Evolutionary conservation across 2,888 invertebrate species (phyloP).

Genomic region (Acrobasis repandana): DNA sequence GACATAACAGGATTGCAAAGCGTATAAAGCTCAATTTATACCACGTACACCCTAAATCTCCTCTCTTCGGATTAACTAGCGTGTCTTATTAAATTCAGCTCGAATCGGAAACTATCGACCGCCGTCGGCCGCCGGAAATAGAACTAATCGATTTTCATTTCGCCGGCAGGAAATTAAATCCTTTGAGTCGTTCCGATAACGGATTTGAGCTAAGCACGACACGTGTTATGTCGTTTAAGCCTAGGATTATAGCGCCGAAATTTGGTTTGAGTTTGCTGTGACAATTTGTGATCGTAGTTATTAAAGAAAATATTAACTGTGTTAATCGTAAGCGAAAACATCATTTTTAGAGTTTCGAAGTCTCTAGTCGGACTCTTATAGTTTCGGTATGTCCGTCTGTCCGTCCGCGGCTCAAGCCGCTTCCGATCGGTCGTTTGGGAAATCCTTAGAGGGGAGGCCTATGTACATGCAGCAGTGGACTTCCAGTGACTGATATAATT

Average conservation of each 20-base stretch:
- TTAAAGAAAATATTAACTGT: too few species aligned
- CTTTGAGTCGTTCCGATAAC: constrained; percentile 79
- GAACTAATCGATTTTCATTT: constrained; percentile 83
- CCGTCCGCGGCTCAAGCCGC: too few species aligned
- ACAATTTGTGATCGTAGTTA: too few species aligned
- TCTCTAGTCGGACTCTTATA: too few species aligned
- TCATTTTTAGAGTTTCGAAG: too few species aligned
- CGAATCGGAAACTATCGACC: constrained; percentile 74
- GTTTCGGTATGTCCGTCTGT: too few species aligned
- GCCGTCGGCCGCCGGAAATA: constrained; percentile 73
- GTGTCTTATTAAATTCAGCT: constrained; percentile 72
- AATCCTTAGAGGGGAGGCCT: too few species aligned
- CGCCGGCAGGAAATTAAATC: constrained; percentile 81
- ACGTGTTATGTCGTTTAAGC: constrained; percentile 54
- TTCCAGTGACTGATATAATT: too few species aligned
- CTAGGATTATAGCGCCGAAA: constrained; percentile 7
- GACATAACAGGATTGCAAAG: too few species aligned
- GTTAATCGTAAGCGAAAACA: too few species aligned
- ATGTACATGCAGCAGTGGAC: too few species aligned
- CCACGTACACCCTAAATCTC: not conserved
- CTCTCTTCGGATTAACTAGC: constrained; percentile 38
- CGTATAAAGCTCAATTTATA: not conserved
- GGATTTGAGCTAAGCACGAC: constrained; percentile 77
- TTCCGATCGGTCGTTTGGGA: too few species aligned
- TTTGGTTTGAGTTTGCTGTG: not conserved